Base-by-base conservation (phyloP, 2,888 invertebrate species). In the Sinopyrophorus schimmeli region DNA sequence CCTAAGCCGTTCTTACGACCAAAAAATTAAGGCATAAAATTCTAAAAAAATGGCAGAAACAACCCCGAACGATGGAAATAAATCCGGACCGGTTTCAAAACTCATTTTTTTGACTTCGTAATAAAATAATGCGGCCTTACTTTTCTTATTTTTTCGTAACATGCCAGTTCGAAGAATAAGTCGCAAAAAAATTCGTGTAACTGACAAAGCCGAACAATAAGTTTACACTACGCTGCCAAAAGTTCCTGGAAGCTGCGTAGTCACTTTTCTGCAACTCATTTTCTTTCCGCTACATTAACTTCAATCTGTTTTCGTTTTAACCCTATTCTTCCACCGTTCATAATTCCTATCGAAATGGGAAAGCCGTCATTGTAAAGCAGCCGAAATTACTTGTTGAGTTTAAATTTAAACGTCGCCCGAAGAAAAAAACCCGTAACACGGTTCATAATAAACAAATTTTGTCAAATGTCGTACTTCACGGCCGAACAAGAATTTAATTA, bases 281-380 rank as follows among this genome's bases (percentile, higher is more conserved):
- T 39, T 38, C 47, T 54, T 54, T 51, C 54, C 51, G 26, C 39
- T 51, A 51, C 50, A 54, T 54, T 54, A 47, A 54, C 43, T 51
- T 51, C 54, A 54, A 54, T 54, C 50, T 54, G 51, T 54, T 54
- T 54, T 50, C 47, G 53, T 46, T 53, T 44, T 44, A 47, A 44
- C 50, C 50, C 38, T 37, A 43, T 51, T 54, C 54, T 28, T 42
- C 38, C 47, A 43, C 34, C 40, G 28, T 40, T 47, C 47, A 53
- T 53, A 47, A 43, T 35, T 47, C 37, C 30, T 27, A 11, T 38
- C 9, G 23, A 38, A 38, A 35, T 38, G 31, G 20, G 38, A 34
- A 14, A 30, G 20, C 21, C 31, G 21, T 23, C 35, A 35, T 7
- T 10, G 15, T 18, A n/a, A n/a, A n/a, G 23, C n/a, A 35, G 20